phyloP scores from a whole-genome alignment of 2,113 vertebrate genomes.

The Psilopsiagon aurifrons region DNA sequence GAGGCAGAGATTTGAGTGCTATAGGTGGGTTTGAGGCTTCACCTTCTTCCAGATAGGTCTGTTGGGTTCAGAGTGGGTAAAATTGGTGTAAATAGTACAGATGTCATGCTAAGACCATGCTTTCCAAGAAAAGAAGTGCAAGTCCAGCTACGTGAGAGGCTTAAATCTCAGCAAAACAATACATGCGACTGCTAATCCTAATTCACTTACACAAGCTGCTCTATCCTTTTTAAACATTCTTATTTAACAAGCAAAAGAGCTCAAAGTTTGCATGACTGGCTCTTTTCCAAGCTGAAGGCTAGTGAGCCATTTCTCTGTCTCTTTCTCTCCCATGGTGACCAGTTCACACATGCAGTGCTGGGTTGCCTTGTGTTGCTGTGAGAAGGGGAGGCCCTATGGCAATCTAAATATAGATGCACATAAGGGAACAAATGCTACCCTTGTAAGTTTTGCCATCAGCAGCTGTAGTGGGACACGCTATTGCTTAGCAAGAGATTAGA shows the following conservation, averaged over 20 bases:
- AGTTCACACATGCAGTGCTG: neutral
- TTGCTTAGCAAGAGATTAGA: slow-evolving; percentile 42
- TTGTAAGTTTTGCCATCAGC: slow-evolving; percentile 52
- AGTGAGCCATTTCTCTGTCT: neutral
- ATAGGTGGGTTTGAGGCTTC: neutral
- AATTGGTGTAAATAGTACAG: neutral
- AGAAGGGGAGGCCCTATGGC: slow-evolving; percentile 5
- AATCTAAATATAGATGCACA: slow-evolving; percentile 11
- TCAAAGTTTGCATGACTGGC: neutral
- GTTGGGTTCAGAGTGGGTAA: neutral
- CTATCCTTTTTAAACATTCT: neutral
- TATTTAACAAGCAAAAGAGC: neutral
- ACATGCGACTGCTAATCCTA: neutral
- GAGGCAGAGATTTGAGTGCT: neutral
- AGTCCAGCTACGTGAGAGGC: neutral
- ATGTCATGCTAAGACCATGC: neutral
- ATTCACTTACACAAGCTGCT: neutral
- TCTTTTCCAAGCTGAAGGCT: neutral
- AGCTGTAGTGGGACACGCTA: slow-evolving; percentile 30
- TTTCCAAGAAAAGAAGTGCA: neutral
- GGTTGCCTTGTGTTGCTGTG: neutral
- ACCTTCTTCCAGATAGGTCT: neutral
- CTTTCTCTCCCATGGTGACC: neutral
- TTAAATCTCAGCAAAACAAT: neutral
- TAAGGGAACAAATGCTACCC: slow-evolving; percentile 36